A percentile compares a stretch with the other conserved stretches of the same genome.
phyloP scores from a whole-genome alignment of 2,797 vertebrate species.

The Borostomias antarcticus region DNA sequence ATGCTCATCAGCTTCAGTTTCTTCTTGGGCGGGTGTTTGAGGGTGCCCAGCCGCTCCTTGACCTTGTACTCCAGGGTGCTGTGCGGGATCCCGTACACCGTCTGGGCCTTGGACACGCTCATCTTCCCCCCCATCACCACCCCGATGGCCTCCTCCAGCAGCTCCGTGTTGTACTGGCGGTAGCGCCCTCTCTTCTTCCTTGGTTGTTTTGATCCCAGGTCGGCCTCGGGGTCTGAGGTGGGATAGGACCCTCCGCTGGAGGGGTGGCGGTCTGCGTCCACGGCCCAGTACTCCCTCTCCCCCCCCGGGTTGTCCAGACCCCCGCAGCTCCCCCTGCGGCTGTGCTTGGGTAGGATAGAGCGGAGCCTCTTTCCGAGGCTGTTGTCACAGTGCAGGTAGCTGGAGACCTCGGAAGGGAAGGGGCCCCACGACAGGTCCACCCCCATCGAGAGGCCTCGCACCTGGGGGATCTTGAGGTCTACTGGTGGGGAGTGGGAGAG shows the following conservation, averaged over 20 bases:
- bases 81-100: slow-evolving; percentile 98
- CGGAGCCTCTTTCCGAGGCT: slow-evolving; percentile 90
- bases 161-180: slow-evolving; percentile 98
- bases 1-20: slow-evolving; percentile 90
- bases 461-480: slow-evolving; percentile 98
- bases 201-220: slow-evolving; percentile 91
- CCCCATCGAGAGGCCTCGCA: slow-evolving; percentile 78
- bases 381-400: slow-evolving; percentile 84
- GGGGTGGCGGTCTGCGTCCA: slow-evolving; percentile 87
- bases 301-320: slow-evolving; percentile 77
- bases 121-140: slow-evolving; percentile 99
- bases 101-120: slow-evolving; percentile 99
- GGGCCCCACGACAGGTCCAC: slow-evolving; percentile 92
- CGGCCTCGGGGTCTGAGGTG: slow-evolving; percentile 91
- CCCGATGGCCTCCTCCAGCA: slow-evolving; percentile 96
- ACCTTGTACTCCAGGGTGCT: slow-evolving; percentile 99
- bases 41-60: slow-evolving; percentile 97
- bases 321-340: slow-evolving; percentile 76
- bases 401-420: slow-evolving; percentile 84
- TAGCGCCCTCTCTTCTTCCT: slow-evolving; percentile 98
- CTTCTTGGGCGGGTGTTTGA: slow-evolving; percentile 99
- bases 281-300: slow-evolving; percentile 88
- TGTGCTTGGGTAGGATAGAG: slow-evolving; percentile 91
- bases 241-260: slow-evolving; percentile 82
- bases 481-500: slow-evolving; percentile 85